Evolutionary conservation across 2,113 vertebrate genomes (phyloP).

Genomic region (Sinocyclocheilus anshuiensis): DNA sequence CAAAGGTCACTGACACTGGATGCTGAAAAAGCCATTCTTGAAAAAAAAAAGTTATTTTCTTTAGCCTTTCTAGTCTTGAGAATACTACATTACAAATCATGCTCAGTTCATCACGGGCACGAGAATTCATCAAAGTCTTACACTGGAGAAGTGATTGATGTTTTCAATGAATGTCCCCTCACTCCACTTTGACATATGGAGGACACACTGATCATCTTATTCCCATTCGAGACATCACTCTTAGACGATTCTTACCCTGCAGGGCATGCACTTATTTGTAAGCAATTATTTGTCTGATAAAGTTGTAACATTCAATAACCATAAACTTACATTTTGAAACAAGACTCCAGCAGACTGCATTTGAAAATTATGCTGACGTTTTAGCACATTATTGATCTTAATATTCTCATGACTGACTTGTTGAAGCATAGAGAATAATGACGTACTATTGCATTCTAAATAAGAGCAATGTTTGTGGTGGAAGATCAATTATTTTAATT

Average conservation of each 20-base stretch:
- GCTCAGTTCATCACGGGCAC: not conserved
- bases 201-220: slow-evolving; percentile 44
- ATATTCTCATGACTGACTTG: slow-evolving; percentile 38
- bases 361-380: slow-evolving; percentile 33
- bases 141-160: slow-evolving; percentile 50
- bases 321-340: not conserved
- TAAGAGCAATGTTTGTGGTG: slow-evolving; percentile 2
- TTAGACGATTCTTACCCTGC: not conserved
- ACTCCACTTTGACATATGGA: slow-evolving; percentile 45
- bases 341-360: not conserved
- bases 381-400: slow-evolving; percentile 39
- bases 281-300: slow-evolving; percentile 32
- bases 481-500: slow-evolving; percentile 54
- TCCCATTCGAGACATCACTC: slow-evolving; percentile 35
- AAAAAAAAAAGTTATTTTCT: not conserved
- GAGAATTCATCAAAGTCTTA: slow-evolving; percentile 47
- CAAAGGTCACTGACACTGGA: slow-evolving; percentile 3
- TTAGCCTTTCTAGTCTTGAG: not conserved
- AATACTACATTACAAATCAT: not conserved
- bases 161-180: slow-evolving; percentile 32
- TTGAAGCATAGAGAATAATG: slow-evolving; percentile 24
- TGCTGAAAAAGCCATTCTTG: not conserved
- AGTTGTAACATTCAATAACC: slow-evolving; percentile 30
- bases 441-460: slow-evolving; percentile 10
- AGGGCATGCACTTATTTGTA: slow-evolving; percentile 41